These are phyloP conservation scores for Elymnias hypermnestra DNA, from an alignment of 1,140 invertebrate genomes.

Conservation along the genomic window DNA sequence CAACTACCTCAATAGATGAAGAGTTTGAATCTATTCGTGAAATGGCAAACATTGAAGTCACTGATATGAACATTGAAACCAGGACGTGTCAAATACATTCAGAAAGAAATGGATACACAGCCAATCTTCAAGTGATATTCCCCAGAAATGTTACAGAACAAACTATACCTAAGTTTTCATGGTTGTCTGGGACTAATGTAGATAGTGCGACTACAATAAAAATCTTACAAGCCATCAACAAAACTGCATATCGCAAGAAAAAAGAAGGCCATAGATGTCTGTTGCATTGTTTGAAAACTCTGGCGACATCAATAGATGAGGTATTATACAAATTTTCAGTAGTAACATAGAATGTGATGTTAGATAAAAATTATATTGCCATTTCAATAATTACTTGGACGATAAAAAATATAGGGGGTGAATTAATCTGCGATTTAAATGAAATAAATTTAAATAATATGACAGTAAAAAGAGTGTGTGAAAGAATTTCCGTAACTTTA, in stretches of 20 bases:
- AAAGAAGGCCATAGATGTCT: slow-evolving; percentile 65
- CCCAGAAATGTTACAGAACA: slow-evolving; percentile 82
- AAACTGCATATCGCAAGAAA: slow-evolving; percentile 66
- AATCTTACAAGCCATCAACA: slow-evolving; percentile 70
- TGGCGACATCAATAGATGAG: slow-evolving; percentile 68
- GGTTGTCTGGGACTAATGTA: slow-evolving; percentile 69
- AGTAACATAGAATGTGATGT: no score
- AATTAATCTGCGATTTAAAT: no score
- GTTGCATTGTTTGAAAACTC: slow-evolving; percentile 67
- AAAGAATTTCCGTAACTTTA: no score
- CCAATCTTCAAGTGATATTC: slow-evolving; percentile 87
- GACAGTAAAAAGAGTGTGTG: no score
- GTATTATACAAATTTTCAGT: no score
- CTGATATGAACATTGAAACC: slow-evolving; percentile 85
- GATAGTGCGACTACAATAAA: slow-evolving; percentile 68
- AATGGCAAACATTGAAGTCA: slow-evolving; percentile 88
- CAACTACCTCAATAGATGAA: slow-evolving; percentile 78
- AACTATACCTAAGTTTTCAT: slow-evolving; percentile 69
- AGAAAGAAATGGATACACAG: slow-evolving; percentile 82
- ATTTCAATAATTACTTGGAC: no score
- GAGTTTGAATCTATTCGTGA: slow-evolving; percentile 91
- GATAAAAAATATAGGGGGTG: no score
- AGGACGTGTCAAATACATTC: slow-evolving; percentile 85
- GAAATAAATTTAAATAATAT: no score
- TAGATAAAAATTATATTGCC: no score